Evolutionary conservation across 2,113 vertebrate species (phyloP).

Genomic region (Mirounga angustirostris): DNA sequence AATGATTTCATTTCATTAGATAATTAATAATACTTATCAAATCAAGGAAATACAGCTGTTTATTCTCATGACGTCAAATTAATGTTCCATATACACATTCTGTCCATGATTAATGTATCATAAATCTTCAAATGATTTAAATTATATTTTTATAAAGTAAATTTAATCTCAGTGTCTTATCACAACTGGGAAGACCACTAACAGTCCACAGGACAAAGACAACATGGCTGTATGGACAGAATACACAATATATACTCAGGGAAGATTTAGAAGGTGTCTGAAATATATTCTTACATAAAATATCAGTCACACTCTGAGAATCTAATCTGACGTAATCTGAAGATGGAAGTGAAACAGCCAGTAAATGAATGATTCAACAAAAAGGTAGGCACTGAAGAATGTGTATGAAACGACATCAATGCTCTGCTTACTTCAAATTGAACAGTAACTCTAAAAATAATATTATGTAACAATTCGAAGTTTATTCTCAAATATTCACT

Average conservation of each 20-base stretch:
- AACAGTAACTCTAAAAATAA: neutral
- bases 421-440: neutral
- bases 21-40: constrained; percentile 86
- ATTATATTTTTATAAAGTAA: constrained; percentile 81
- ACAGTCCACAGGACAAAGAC: neutral
- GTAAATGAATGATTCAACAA: neutral
- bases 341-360: neutral
- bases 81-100: constrained; percentile 84
- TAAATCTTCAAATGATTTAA: constrained; percentile 82
- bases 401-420: neutral
- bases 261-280: neutral
- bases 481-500: neutral
- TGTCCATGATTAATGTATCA: constrained; percentile 84
- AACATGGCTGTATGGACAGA: neutral
- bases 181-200: constrained; percentile 56
- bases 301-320: too few species aligned
- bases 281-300: neutral
- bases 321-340: neutral
- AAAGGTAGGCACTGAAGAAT: neutral
- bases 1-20: constrained; percentile 80
- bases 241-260: neutral
- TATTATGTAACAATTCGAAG: neutral
- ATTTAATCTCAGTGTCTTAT: constrained; percentile 69
- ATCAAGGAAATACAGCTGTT: constrained; percentile 84
- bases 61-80: constrained; percentile 84